Conservation (phyloP, 2,888 invertebrate species). For the Clepsis dumicolana region DNA sequence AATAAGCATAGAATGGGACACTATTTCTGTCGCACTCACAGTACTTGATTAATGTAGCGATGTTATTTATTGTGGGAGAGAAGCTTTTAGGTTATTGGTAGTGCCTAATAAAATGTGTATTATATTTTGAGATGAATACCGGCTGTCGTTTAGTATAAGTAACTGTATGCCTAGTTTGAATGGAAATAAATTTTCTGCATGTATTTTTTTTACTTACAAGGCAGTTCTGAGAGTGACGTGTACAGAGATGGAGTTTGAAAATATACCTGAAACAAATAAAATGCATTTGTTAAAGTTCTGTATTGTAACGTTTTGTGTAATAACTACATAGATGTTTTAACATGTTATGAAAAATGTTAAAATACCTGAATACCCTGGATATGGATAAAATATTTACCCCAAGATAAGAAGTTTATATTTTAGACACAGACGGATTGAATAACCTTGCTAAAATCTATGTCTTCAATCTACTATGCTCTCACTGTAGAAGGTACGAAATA, state of each 20-base stretch:
- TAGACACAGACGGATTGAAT: too few species aligned
- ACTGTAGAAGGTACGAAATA: too few species aligned
- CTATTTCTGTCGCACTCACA: conserved; percentile 40
- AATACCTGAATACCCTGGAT: too few species aligned
- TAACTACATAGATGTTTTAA: too few species aligned
- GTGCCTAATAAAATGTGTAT: conserved; percentile 33
- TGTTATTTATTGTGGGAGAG: conserved; percentile 39
- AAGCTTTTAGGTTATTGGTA: conserved; percentile 41
- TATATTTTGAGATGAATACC: conserved; percentile 31
- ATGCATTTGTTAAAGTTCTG: neutral
- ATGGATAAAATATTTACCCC: too few species aligned
- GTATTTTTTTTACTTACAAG: neutral
- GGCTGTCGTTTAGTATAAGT: neutral
- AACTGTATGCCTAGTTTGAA: neutral
- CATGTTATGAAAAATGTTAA: too few species aligned
- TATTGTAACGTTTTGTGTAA: neutral
- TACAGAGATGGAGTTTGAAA: neutral
- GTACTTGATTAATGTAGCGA: conserved; percentile 39
- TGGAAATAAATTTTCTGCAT: neutral
- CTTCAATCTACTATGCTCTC: too few species aligned
- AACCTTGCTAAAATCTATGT: too few species aligned
- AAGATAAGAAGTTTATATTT: too few species aligned
- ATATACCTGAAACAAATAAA: conserved; percentile 30
- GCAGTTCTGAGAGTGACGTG: neutral
- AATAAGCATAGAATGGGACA: conserved; percentile 44